Conservation (phyloP, 2,797 vertebrate genomes). For the Lacerta viridis region DNA sequence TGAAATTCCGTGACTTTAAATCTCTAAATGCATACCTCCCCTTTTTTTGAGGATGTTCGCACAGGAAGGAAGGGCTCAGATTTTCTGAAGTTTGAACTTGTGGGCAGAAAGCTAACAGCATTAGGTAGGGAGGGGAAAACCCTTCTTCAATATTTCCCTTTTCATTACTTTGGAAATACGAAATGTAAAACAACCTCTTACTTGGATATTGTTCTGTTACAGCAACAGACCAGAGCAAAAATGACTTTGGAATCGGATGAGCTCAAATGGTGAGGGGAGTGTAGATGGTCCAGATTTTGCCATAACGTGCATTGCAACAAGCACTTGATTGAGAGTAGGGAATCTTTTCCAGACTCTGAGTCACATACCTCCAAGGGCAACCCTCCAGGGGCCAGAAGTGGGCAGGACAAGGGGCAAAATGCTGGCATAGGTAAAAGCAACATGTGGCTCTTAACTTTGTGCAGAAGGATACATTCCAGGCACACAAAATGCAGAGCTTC, state of each 20-base stretch:
- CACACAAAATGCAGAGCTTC: too few relatives aligned
- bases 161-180: background rate
- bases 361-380: too few relatives aligned
- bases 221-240: background rate
- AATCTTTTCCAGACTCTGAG: too few relatives aligned
- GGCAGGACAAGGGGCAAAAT: too few relatives aligned
- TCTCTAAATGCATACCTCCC: background rate
- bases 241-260: background rate
- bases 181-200: background rate
- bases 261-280: background rate
- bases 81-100: background rate
- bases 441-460: too few relatives aligned
- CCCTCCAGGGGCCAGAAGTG: too few relatives aligned
- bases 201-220: background rate
- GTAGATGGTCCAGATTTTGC: background rate
- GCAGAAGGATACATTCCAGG: too few relatives aligned
- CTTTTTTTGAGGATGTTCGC: background rate
- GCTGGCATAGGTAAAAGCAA: too few relatives aligned
- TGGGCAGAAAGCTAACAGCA: background rate
- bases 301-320: background rate
- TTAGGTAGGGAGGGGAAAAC: background rate
- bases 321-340: too few relatives aligned
- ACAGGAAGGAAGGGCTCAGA: background rate
- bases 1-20: background rate
- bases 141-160: background rate